A percentile compares a stretch with the other conserved stretches of the same genome.
Evolutionary conservation across 2,888 invertebrate species (phyloP).

Genomic region (Sinodicranocentrus sp.): DNA sequence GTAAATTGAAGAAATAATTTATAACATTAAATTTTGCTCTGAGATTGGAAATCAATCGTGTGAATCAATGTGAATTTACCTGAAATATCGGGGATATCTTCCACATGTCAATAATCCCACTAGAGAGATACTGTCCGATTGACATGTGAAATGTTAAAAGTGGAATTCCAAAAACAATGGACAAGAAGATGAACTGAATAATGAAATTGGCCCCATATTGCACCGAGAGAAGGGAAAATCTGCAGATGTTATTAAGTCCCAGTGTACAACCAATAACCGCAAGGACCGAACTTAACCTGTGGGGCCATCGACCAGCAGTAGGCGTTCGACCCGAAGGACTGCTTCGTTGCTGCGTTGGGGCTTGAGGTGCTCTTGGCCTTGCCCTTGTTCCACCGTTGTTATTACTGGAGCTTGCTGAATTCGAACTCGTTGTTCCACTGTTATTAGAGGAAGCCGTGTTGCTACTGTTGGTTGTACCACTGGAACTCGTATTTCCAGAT

Average conservation of each 20-base stretch:
- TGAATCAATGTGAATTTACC: no score
- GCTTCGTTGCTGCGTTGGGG: constrained; percentile 18
- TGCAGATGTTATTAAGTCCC: constrained; percentile 92
- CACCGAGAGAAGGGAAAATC: constrained; percentile 91
- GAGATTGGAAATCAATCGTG: no score
- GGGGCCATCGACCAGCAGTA: constrained; percentile 77
- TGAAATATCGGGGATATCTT: constrained; percentile 93
- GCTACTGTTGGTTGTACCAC: background rate
- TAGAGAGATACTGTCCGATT: constrained; percentile 89
- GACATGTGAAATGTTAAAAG: constrained; percentile 91
- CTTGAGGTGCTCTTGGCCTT: constrained; percentile 41
- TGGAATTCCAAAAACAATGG: constrained; percentile 90
- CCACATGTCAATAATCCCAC: constrained; percentile 96
- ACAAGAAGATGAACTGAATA: constrained; percentile 91
- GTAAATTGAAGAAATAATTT: no score
- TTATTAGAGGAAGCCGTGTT: background rate
- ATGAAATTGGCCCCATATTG: constrained; percentile 95
- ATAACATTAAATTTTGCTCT: no score
- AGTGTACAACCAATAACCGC: constrained; percentile 91
- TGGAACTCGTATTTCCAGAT: constrained; percentile 27
- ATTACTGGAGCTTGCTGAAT: constrained; percentile 16
- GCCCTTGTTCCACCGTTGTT: constrained; percentile 3
- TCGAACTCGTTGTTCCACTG: background rate
- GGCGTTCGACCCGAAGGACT: constrained; percentile 57
- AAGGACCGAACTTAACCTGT: constrained; percentile 85